Base-by-base conservation (phyloP, 1,140 invertebrate species). In the Neodiprion virginianus region DNA sequence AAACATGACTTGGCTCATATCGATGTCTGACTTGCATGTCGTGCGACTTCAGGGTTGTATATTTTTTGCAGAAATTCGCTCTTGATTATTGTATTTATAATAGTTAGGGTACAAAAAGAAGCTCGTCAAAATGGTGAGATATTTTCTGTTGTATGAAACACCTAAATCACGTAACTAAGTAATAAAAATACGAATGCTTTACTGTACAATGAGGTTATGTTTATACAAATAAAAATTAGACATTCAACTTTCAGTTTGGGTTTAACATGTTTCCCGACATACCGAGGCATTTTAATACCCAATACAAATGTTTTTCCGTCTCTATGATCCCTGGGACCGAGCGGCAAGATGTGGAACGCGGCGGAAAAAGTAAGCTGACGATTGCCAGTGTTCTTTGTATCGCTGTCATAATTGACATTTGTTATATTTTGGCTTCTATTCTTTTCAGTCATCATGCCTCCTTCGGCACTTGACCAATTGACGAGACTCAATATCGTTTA, bases 401-500 rank as follows among this genome's bases (percentile, higher is more conserved):
- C 70, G 17, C n/a, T 17, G 17, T 61, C 68, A 68, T 67, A 72
- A 70, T 66, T 66, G 48, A 48, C 48, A 14, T 76, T 8, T 70
- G 73, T 48, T 21, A 12, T 69, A 74, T 76, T 49, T 69, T 48
- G 49, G n/a, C 72, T 75, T 47, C 28, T 67, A 68, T 74, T 73
- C 81, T 81, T 90, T 91, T 49, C 82, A 98, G 97, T 99, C 82
- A 99, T 99, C 40, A 98, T 99, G 96, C 98, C 98, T 68, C 96
- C 97, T 12, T 99, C 97, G 68, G 97, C 98, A 8, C 85, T 99
- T 75, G 97, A 99, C 82, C 93, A 95, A 74, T 90, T 99, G 0
- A 98, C 97, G 17, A 92, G 98, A 73, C 89, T 99, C 1, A 99
- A 99, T 87, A 98, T 99, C 76, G 96, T 97, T 82, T 99, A 99